phyloP scores from a whole-genome alignment of 2,888 invertebrate species.

The Halocaridina rubra region DNA sequence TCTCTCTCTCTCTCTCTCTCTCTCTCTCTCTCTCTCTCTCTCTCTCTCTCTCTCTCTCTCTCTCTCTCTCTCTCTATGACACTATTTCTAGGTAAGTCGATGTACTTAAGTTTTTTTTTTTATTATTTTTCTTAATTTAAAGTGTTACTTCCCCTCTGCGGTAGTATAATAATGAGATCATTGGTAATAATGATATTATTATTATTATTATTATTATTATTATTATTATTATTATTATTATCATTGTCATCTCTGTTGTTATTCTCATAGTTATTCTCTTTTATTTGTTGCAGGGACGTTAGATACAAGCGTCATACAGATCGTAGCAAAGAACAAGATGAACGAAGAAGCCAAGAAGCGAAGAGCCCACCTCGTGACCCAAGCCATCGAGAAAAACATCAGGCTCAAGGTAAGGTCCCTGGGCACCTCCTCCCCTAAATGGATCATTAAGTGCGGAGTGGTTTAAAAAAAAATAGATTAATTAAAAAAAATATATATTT shows the following conservation, averaged over 20 bases:
- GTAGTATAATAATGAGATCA: neutral
- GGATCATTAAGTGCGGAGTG: too few species aligned
- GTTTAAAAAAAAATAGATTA: too few species aligned
- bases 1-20: too few species aligned
- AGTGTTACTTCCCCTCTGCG: too few species aligned
- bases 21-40: neutral
- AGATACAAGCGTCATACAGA: constrained; percentile 71
- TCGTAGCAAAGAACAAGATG: constrained; percentile 70
- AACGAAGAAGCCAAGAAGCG: constrained; percentile 64
- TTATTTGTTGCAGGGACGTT: constrained; percentile 68
- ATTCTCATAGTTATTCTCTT: constrained; percentile 23
- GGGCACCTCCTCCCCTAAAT: neutral
- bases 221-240: neutral
- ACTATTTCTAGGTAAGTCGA: too few species aligned
- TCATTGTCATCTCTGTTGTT: neutral
- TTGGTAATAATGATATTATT: neutral
- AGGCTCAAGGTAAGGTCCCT: constrained; percentile 30
- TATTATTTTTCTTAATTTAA: too few species aligned
- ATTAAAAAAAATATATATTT: too few species aligned
- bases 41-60: too few species aligned
- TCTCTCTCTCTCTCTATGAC: too few species aligned
- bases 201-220: neutral
- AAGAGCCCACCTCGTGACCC: constrained; percentile 53
- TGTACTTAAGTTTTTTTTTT: too few species aligned
- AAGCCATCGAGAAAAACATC: constrained; percentile 49